phyloP scores from a whole-genome alignment of 2,113 vertebrate genomes.

The Caloenas nicobarica region DNA sequence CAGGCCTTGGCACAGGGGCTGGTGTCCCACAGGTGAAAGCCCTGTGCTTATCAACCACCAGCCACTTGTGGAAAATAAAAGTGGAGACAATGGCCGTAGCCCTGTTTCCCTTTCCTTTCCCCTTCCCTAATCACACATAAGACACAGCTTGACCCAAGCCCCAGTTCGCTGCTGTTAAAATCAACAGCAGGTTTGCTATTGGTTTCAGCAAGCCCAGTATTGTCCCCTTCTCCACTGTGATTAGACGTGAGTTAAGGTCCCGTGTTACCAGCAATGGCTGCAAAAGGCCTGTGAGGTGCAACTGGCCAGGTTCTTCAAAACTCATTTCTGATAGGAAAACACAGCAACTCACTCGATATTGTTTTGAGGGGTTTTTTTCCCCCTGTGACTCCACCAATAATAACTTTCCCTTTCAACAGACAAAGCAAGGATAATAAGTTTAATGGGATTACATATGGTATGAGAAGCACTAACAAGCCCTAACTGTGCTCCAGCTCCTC shows the following conservation, averaged over 20 bases:
- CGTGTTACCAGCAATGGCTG: rapidly evolving
- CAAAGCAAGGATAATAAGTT: background rate
- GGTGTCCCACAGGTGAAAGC: background rate
- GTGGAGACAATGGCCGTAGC: background rate
- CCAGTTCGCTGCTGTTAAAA: background rate
- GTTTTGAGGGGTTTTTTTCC: background rate
- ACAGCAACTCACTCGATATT: background rate
- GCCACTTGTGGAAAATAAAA: background rate
- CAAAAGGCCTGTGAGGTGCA: background rate
- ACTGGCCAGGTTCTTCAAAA: background rate
- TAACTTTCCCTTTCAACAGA: background rate
- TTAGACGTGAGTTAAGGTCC: background rate
- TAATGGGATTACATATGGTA: background rate
- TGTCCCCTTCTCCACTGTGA: rapidly evolving
- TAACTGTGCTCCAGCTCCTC: background rate
- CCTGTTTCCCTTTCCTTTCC: background rate
- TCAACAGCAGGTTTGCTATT: background rate
- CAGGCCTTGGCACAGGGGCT: background rate
- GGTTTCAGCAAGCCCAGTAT: background rate
- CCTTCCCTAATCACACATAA: background rate
- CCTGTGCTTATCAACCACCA: background rate
- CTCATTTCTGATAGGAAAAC: background rate
- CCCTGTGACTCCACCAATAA: background rate
- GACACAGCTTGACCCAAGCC: background rate
- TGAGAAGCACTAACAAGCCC: background rate